Base-by-base conservation (phyloP, 2,888 invertebrate species). In the Parnassius apollo region DNA sequence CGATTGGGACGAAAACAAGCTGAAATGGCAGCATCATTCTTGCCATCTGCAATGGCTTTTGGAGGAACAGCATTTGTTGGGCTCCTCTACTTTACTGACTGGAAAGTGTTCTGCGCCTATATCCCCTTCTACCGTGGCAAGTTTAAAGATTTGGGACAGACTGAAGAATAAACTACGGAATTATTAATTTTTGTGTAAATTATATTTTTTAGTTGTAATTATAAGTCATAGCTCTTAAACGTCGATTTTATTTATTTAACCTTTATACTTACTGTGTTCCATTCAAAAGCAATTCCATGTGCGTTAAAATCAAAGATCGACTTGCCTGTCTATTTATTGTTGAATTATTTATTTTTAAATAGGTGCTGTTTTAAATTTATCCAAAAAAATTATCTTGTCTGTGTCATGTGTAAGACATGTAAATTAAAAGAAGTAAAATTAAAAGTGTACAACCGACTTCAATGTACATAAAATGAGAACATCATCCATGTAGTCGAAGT, bases 81-180 rank as follows among this genome's bases (percentile, higher is more conserved):
- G 0, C 69, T 95, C 10, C 83, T 95, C 2, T 97, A 96, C 83
- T 92, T 95, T 71, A 96, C 96, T 0, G 97, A 97, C 78, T 97
- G 97, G 97, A 95, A 94, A 83, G 78, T 93, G 57, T 87, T 97
- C 67, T 91, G 95, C 57, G 92, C 94, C 70, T 94, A 95, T 81
- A 84, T 97, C 68, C 97, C 97, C 25, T 95, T 93, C 85, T 96
- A 96, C 84, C 93, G 93, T 71, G 93, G 94, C 67, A 96, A 96
- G 85, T 97, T 94, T 81, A 86, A 93, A 49, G 88, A 91, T 3
- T 48, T 48, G 64, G 81, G 85, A 61, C 85, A 90, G 65, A 64
- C 71, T 49, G 80, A 80, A 66, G 80, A 80, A 66, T 77, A 80
- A 67, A 71, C 12, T 46, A 11, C 2, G 9, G 9, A 2, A 78